These are phyloP conservation scores for Sericinus montela DNA, from an alignment of 2,888 invertebrate genomes.

Conservation along the genomic window DNA sequence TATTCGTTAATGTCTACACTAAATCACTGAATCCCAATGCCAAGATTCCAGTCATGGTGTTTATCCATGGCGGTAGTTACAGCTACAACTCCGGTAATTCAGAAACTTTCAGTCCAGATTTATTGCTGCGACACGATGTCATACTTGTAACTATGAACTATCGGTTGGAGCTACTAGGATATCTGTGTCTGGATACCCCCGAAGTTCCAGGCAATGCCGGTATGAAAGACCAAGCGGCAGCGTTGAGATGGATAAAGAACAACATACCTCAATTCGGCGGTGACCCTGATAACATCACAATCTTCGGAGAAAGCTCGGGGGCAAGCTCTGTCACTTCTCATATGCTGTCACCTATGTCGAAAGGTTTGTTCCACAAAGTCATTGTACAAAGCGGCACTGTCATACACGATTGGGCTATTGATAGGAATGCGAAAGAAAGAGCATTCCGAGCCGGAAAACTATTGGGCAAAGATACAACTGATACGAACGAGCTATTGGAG, in stretches of 20 bases:
- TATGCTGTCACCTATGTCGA: conserved; percentile 58
- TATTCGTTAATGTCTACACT: conserved; percentile 55
- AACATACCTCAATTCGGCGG: conserved; percentile 55
- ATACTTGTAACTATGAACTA: conserved; percentile 64
- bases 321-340: conserved; percentile 52
- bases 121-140: conserved; percentile 53
- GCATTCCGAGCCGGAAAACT: conserved; percentile 45
- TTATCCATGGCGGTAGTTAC: conserved; percentile 61
- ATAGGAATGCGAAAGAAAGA: conserved; percentile 35
- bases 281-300: conserved; percentile 49
- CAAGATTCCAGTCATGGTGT: conserved; percentile 59
- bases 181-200: conserved; percentile 41
- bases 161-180: conserved; percentile 45
- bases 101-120: conserved; percentile 50
- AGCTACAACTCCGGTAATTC: conserved; percentile 53
- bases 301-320: conserved; percentile 67
- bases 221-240: conserved; percentile 55
- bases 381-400: conserved; percentile 59
- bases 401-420: conserved; percentile 44
- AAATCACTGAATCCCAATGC: conserved; percentile 31
- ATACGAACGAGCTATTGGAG: conserved; percentile 38
- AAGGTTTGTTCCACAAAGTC: conserved; percentile 55
- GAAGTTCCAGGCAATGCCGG: conserved; percentile 62
- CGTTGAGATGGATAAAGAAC: conserved; percentile 48
- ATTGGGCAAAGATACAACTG: conserved; percentile 46